Conservation (phyloP, 2,113 vertebrate genomes). For the Indicator maculatus region DNA sequence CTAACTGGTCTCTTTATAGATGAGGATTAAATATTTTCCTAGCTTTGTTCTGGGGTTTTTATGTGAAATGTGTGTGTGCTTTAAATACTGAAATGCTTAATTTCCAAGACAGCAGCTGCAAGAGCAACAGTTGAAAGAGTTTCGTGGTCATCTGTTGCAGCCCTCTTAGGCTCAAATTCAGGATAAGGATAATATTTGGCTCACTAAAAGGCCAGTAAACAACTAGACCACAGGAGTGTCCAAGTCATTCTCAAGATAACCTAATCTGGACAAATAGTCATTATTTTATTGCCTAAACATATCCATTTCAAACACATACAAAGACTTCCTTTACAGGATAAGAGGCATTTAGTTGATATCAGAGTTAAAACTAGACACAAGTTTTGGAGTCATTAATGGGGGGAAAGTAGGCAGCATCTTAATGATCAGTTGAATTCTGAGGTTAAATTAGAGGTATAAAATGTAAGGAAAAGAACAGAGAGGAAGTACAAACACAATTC, state of each 20-base stretch:
- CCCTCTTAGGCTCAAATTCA: background rate
- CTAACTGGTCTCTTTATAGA: slow-evolving; percentile 13
- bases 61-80: background rate
- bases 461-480: background rate
- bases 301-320: background rate
- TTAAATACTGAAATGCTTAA: background rate
- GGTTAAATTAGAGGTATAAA: background rate
- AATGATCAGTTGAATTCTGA: background rate
- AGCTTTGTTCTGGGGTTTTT: background rate
- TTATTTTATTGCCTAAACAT: background rate
- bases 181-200: background rate
- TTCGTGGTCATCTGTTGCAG: background rate
- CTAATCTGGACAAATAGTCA: background rate
- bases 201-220: background rate
- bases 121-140: background rate
- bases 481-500: background rate
- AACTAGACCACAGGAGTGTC: background rate
- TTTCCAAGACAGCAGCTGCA: background rate
- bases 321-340: background rate
- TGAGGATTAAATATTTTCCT: background rate
- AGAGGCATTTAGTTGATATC: background rate
- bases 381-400: background rate
- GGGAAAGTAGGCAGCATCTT: background rate
- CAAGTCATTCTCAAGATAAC: background rate
- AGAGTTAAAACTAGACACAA: background rate